Evolutionary conservation across 2,888 invertebrate genomes (phyloP).

Genomic region (Tetragnatha montana): DNA sequence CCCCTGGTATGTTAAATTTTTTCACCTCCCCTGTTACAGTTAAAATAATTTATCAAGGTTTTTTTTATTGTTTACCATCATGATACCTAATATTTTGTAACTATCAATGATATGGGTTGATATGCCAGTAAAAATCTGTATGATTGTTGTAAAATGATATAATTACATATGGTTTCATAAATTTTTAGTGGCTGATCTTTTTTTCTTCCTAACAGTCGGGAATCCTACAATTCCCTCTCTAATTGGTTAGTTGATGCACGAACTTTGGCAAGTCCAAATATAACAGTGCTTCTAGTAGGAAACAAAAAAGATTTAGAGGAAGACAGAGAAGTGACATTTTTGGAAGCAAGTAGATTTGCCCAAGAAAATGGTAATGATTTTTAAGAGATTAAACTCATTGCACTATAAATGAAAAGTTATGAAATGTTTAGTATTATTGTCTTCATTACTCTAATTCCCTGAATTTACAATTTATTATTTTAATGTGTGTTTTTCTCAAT

Average conservation of each 20-base stretch:
- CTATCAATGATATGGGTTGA: no score
- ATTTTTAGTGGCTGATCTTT: no score
- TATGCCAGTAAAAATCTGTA: no score
- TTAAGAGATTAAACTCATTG: neutral
- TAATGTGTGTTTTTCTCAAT: neutral
- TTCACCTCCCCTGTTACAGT: no score
- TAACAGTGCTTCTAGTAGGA: constrained; percentile 87
- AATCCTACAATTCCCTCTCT: constrained; percentile 79
- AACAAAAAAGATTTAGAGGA: constrained; percentile 89
- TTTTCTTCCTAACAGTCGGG: constrained; percentile 75
- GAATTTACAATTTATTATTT: no score
- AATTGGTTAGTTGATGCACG: constrained; percentile 85
- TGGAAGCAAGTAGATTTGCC: constrained; percentile 89
- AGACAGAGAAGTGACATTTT: constrained; percentile 87
- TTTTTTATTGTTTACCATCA: neutral
- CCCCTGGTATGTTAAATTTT: no score
- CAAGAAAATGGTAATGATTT: constrained; percentile 85
- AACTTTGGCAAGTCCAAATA: constrained; percentile 87
- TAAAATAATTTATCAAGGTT: neutral
- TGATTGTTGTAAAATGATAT: no score
- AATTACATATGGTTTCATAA: no score
- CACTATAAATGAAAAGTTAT: no score
- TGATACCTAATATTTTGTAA: no score
- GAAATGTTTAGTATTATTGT: neutral
- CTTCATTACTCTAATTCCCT: no score